Evolutionary conservation across 23 tunicate genomes (phyloP).

Genomic region (Ascidia mentula): DNA sequence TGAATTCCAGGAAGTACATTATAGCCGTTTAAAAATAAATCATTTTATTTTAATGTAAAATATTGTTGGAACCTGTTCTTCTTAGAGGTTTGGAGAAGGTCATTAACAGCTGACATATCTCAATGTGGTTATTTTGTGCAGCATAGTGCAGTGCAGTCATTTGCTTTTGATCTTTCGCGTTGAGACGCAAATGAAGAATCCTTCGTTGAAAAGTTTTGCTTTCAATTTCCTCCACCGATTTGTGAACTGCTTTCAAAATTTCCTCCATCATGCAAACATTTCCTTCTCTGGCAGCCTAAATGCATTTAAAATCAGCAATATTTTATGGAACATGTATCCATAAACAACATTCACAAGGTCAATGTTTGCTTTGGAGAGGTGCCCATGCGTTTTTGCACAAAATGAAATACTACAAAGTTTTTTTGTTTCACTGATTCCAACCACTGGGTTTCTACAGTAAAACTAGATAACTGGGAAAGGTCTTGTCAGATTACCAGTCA

Average conservation of each 20-base stretch:
- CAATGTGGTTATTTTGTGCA: background rate
- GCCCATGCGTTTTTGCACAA: too few relatives aligned
- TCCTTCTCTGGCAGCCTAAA: slow-evolving; percentile 16
- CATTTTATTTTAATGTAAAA: background rate
- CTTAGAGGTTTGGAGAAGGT: background rate
- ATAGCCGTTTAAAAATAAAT: too few relatives aligned
- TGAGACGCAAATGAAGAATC: background rate
- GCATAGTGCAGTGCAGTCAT: background rate
- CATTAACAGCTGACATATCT: slow-evolving; percentile 2
- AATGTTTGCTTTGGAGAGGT: too few relatives aligned
- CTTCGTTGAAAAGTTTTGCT: background rate
- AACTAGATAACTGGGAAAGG: too few relatives aligned
- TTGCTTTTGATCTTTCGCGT: background rate
- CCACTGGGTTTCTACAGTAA: too few relatives aligned
- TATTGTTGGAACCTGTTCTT: background rate
- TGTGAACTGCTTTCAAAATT: background rate
- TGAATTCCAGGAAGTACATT: too few relatives aligned
- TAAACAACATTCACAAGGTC: too few relatives aligned
- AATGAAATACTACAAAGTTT: too few relatives aligned
- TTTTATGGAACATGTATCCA: too few relatives aligned
- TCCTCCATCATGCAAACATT: background rate
- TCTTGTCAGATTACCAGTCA: too few relatives aligned
- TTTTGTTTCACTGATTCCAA: too few relatives aligned
- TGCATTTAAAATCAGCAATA: too few relatives aligned
- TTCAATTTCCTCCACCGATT: background rate